Evolutionary conservation across 1,140 invertebrate genomes (phyloP).

Genomic region (Atta texana): DNA sequence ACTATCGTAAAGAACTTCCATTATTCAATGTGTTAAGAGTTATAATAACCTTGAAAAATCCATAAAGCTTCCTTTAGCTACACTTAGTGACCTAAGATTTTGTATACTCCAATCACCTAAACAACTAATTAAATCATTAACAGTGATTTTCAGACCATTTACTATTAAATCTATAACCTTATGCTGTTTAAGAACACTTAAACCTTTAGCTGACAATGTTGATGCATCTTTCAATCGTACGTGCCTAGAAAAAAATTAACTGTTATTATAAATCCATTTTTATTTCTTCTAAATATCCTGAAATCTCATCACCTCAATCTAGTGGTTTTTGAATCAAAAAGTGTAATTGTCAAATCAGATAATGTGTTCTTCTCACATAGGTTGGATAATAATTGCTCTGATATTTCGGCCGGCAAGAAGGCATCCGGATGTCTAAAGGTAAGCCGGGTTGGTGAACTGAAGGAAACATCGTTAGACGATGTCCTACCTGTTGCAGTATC

Average conservation of each 20-base stretch:
- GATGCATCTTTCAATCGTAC: constrained; percentile 87
- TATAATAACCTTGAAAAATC: constrained; percentile 85
- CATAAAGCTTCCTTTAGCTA: constrained; percentile 89
- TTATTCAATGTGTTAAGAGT: constrained; percentile 7
- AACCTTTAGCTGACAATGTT: constrained; percentile 88
- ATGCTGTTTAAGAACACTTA: constrained; percentile 89
- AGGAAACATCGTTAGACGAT: constrained; percentile 74
- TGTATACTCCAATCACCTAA: constrained; percentile 91
- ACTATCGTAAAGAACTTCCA: constrained; percentile 5
- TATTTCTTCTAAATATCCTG: background rate
- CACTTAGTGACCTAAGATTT: constrained; percentile 89
- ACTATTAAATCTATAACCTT: constrained; percentile 89
- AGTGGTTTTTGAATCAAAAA: constrained; percentile 90
- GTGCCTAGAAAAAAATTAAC: constrained; percentile 80
- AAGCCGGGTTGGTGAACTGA: constrained; percentile 83
- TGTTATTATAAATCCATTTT: constrained; percentile 22
- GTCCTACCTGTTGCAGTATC: constrained; percentile 70
- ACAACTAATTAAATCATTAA: constrained; percentile 90
- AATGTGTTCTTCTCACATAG: constrained; percentile 89
- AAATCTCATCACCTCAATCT: constrained; percentile 85
- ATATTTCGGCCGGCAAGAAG: constrained; percentile 90
- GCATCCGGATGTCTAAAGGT: constrained; percentile 89
- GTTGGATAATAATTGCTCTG: constrained; percentile 89
- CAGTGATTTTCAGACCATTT: constrained; percentile 88
- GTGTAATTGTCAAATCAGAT: constrained; percentile 88